These are phyloP conservation scores for Lordiphosa mommai DNA, from an alignment of 1,140 invertebrate species.

Conservation along the genomic window DNA sequence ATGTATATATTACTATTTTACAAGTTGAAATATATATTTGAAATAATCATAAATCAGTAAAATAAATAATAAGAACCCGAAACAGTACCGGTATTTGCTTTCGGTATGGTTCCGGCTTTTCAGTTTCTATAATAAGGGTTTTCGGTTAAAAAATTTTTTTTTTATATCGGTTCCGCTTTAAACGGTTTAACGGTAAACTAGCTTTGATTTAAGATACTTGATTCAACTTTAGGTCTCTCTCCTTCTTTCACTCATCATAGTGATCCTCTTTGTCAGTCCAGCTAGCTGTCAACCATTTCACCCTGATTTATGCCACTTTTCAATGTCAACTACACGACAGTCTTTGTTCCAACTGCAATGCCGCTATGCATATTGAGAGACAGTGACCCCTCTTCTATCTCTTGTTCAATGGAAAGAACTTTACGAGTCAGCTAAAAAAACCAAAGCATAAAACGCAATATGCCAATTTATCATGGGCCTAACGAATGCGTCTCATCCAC, in stretches of 20 bases:
- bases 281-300: background rate
- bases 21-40: no score
- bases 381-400: conserved; percentile 2
- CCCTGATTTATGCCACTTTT: conserved; percentile 8
- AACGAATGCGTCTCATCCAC: conserved; percentile 12
- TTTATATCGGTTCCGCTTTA: no score
- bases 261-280: conserved; percentile 4
- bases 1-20: no score
- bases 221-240: no score
- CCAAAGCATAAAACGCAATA: conserved; percentile 6
- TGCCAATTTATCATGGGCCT: conserved; percentile 12
- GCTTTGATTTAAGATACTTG: no score
- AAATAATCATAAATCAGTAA: no score
- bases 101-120: no score
- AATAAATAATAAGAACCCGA: no score
- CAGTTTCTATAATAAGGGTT: no score
- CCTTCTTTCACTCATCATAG: background rate
- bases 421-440: background rate
- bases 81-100: no score
- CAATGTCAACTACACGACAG: background rate
- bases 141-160: no score
- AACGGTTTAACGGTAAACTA: no score
- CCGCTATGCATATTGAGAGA: background rate
- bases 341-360: background rate
- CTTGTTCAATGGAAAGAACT: conserved; percentile 3